Percentiles rank a stretch among this genome's conserved stretches.
These are phyloP conservation scores for Hippocampus barbouri DNA, from an alignment of 2,113 vertebrate species.

Conservation along the genomic window DNA sequence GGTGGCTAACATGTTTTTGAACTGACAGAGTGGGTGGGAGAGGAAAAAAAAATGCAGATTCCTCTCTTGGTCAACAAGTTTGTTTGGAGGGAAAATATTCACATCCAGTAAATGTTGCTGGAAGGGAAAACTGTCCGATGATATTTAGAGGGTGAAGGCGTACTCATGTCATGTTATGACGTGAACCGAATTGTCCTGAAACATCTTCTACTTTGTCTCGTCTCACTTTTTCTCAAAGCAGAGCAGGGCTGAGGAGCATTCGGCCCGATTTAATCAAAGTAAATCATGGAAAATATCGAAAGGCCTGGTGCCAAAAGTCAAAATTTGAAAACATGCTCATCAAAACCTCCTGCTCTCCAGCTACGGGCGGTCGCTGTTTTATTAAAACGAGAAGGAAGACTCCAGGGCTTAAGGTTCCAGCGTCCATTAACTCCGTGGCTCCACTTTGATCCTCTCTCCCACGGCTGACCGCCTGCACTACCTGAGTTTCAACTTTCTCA, in stretches of 20 bases:
- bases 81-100: conserved; percentile 55
- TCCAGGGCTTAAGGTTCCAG: conserved; percentile 44
- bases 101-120: conserved; percentile 49
- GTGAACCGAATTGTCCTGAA: conserved; percentile 11
- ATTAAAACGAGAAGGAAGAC: conserved; percentile 55
- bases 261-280: conserved; percentile 65
- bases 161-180: not conserved
- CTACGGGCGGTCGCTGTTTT: conserved; percentile 45
- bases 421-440: conserved; percentile 41
- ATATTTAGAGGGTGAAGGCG: conserved; percentile 21
- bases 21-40: conserved; percentile 30
- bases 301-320: conserved; percentile 48
- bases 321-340: conserved; percentile 65
- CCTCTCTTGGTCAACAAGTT: conserved; percentile 49
- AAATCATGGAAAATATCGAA: conserved; percentile 61
- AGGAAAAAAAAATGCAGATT: conserved; percentile 33
- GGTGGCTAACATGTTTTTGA: conserved; percentile 44
- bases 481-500: conserved; percentile 33
- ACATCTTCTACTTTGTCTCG: conserved; percentile 18
- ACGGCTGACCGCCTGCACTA: conserved; percentile 19
- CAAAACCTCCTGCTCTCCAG: conserved; percentile 48
- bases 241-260: conserved; percentile 52
- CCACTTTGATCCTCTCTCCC: conserved; percentile 44
- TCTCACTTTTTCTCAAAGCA: conserved; percentile 49
- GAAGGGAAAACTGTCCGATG: conserved; percentile 22